These are phyloP conservation scores for Melanotaenia maccullochi DNA, from an alignment of 2,797 vertebrate species.

Conservation along the genomic window DNA sequence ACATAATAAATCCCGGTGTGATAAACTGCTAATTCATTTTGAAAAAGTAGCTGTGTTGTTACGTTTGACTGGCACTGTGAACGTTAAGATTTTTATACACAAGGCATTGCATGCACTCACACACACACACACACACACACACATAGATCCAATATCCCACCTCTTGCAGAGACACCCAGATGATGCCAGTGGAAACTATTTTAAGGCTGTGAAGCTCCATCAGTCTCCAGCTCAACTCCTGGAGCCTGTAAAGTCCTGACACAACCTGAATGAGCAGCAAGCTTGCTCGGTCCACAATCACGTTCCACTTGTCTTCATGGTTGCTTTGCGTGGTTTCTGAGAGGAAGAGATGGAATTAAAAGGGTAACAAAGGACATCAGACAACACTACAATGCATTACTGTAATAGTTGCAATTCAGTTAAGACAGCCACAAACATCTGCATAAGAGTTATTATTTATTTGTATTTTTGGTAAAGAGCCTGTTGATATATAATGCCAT, in stretches of 20 bases:
- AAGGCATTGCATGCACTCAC: background rate
- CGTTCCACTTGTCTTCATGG: slow-evolving; percentile 69
- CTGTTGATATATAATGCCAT: background rate
- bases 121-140: background rate
- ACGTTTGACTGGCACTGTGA: background rate
- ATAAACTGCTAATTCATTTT: background rate
- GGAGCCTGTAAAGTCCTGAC: slow-evolving; percentile 64
- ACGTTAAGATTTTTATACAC: background rate
- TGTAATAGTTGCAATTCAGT: background rate
- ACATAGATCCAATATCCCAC: slow-evolving; percentile 46
- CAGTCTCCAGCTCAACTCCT: slow-evolving; percentile 80
- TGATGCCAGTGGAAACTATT: slow-evolving; percentile 78
- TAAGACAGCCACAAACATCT: background rate
- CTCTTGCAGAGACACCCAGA: slow-evolving; percentile 85
- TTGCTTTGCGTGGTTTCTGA: slow-evolving; percentile 41
- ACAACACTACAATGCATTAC: background rate
- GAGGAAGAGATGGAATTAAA: background rate
- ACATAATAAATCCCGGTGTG: background rate
- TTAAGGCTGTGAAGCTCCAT: slow-evolving; percentile 85
- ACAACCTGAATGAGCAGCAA: slow-evolving; percentile 75
- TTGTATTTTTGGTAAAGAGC: background rate
- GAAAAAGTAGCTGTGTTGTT: background rate
- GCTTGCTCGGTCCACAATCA: slow-evolving; percentile 76
- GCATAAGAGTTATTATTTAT: background rate
- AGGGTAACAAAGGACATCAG: background rate